Base-by-base conservation (phyloP, 2,888 invertebrate genomes). In the Lingula anatina region DNA sequence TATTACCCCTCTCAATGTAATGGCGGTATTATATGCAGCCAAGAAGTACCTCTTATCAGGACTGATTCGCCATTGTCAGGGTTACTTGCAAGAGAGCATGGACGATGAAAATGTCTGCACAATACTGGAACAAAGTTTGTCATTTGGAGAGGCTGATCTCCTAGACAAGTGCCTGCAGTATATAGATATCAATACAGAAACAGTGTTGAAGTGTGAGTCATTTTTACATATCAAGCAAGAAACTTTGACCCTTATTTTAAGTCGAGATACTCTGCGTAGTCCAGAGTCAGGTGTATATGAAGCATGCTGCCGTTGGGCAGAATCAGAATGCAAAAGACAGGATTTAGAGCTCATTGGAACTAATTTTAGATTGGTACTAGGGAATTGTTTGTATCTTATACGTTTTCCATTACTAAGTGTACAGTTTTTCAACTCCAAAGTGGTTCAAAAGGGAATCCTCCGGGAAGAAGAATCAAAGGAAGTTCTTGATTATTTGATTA, bases 11-110 rank as follows among this genome's bases (percentile, higher is more conserved):
- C 79, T 79, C 15, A 85, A 85, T 1, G 86, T 87, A 5, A 79
- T 89, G 24, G 82, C 83, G 36, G 83, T 88, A 0, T 81, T 89
- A 25, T 84, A 86, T 56, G 86, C 86, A 1, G 87, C 88, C 23
- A 85, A 87, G 68, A 85, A 86, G 66, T 86, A 88, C 68, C 79
- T 87, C 41, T 86, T 88, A 61, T 82, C 84, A 5, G 84, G 83
- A 21, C 79, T 89, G 45, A 85, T 85, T 2, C 82, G 83, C 55
- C 80, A 84, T 50, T 88, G 88, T 65, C 83, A 86, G 24, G 79
- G 82, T 27, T 85, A 84, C 48, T 80, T 89, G 37, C 84, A 84
- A 57, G 80, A 80, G 49, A 83, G 85, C 71, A 73, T 89, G 27
- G 82, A 81, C 50, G 80, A 82, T 3, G 80, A 81, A 20, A 86